Evolutionary conservation across 2,888 invertebrate genomes (phyloP).

Genomic region (Fabriciana adippe): DNA sequence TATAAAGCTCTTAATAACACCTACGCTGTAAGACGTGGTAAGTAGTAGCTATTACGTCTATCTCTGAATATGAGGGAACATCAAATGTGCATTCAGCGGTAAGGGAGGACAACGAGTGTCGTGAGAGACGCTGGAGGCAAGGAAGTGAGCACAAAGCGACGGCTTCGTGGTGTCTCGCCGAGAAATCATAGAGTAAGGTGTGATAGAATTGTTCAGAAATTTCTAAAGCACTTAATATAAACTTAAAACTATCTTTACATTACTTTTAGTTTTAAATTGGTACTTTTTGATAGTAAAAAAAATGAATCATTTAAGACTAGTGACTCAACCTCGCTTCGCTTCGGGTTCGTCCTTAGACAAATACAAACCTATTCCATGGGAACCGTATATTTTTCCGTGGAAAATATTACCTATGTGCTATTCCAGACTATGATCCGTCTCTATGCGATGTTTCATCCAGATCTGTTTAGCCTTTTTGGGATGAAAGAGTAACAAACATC

Average conservation of each 20-base stretch:
- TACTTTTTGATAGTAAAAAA: no score
- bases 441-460: no score
- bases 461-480: no score
- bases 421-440: no score
- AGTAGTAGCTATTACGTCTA: conserved; percentile 39
- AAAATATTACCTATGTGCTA: no score
- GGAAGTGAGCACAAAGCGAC: conserved; percentile 64
- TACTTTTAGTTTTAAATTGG: no score
- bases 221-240: background rate
- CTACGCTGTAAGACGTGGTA: conserved; percentile 26
- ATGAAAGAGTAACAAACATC: no score
- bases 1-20: conserved; percentile 29
- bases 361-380: no score
- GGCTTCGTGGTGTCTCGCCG: conserved; percentile 56
- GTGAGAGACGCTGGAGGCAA: conserved; percentile 52
- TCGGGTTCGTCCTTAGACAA: no score
- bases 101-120: conserved; percentile 49
- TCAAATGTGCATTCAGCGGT: conserved; percentile 62
- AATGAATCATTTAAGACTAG: no score
- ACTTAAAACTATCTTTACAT: background rate
- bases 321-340: no score
- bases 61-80: conserved; percentile 45
- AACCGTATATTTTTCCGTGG: no score
- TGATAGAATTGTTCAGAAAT: background rate
- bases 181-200: conserved; percentile 34